Conservation (phyloP, 53 echinoderm and acorn worm genomes). For the Zoroaster sp. region DNA sequence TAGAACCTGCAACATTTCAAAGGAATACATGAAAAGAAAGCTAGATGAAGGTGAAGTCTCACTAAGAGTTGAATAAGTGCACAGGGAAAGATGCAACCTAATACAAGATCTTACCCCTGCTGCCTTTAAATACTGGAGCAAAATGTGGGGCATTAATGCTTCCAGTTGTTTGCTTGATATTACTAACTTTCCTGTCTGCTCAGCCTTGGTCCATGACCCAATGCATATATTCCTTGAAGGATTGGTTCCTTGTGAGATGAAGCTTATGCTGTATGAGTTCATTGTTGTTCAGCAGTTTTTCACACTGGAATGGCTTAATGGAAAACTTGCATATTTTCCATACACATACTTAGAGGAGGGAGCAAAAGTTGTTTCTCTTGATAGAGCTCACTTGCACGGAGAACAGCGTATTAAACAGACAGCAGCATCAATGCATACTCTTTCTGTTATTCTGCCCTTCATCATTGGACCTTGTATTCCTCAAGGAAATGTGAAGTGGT, state of each 20-base stretch:
- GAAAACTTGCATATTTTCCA: conserved; percentile 46
- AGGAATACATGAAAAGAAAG: conserved; percentile 45
- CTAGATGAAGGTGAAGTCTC: conserved; percentile 46
- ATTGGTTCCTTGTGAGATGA: conserved; percentile 68
- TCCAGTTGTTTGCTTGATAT: conserved; percentile 60
- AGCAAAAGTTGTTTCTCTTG: conserved; percentile 49
- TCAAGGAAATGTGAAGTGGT: conserved; percentile 52
- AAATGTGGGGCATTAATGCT: conserved; percentile 72
- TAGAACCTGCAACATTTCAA: conserved; percentile 59
- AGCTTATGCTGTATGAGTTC: conserved; percentile 56
- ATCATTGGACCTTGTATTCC: conserved; percentile 60
- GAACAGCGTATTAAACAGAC: conserved; percentile 67
- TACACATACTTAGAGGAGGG: conserved; percentile 54
- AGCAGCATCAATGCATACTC: conserved; percentile 54
- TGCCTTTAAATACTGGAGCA: conserved; percentile 72
- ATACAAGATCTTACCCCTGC: conserved; percentile 25
- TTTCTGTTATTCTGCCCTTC: conserved; percentile 51
- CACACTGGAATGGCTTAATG: conserved; percentile 72
- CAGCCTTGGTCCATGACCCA: conserved; percentile 68
- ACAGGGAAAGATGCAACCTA: conserved; percentile 44
- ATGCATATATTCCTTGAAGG: conserved; percentile 80
- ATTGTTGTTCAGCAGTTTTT: conserved; percentile 53
- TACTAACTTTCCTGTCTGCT: conserved; percentile 45
- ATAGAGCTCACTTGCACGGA: conserved; percentile 7
- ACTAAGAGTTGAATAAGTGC: conserved; percentile 50